These are phyloP conservation scores for Lepus timidus DNA, from an alignment of 2,113 vertebrate genomes.

Conservation along the genomic window DNA sequence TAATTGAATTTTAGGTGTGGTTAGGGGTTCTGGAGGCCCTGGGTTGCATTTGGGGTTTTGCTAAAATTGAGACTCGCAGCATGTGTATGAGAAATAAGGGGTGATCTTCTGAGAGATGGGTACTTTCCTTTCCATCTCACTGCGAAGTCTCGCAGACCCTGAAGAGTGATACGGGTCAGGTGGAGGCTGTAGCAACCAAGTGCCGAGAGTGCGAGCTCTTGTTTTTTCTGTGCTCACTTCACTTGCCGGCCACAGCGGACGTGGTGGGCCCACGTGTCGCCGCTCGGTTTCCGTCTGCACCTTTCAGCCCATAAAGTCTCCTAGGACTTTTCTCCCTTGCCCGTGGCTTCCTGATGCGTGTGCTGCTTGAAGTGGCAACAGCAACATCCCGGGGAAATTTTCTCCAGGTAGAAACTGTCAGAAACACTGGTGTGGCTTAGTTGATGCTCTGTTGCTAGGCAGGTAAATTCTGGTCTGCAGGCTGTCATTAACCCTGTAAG, in stretches of 20 bases:
- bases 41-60: constrained; percentile 35
- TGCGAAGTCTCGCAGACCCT: constrained; percentile 71
- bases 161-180: constrained; percentile 55
- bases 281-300: neutral
- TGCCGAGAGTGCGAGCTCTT: neutral
- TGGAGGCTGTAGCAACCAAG: constrained; percentile 44
- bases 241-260: neutral
- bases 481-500: constrained; percentile 80
- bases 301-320: constrained; percentile 52
- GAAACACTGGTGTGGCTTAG: constrained; percentile 78
- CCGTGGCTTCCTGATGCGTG: constrained; percentile 33
- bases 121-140: constrained; percentile 66
- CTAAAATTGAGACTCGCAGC: neutral
- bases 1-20: constrained; percentile 65
- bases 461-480: constrained; percentile 83
- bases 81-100: constrained; percentile 62
- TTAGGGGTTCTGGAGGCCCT: neutral
- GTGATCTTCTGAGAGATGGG: constrained; percentile 67
- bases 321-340: neutral
- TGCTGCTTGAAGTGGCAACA: constrained; percentile 83
- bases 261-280: neutral
- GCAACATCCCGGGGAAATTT: constrained; percentile 72
- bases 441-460: constrained; percentile 85
- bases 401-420: constrained; percentile 72
- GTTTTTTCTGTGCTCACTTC: constrained; percentile 47